These are phyloP conservation scores for Paragorgia papillata DNA, from an alignment of 92 coral and sea anemone genomes.

Conservation along the genomic window DNA sequence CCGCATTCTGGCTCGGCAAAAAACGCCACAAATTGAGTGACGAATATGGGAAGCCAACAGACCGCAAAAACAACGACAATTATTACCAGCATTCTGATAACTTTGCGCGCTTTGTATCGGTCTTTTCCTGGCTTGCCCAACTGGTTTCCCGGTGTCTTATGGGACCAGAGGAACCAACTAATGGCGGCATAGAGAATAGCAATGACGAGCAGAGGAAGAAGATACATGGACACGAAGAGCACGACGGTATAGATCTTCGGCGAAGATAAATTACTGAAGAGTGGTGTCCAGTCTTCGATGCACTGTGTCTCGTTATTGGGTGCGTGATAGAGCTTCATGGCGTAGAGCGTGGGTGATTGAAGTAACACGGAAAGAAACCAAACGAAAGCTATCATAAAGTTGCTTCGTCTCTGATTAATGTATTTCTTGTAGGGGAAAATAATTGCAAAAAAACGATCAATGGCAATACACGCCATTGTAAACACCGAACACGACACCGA, in stretches of 20 bases:
- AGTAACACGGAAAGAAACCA: slow-evolving; percentile 68
- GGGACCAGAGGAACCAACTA: slow-evolving; percentile 54
- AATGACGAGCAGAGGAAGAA: slow-evolving; percentile 64
- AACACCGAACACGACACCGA: slow-evolving; percentile 74
- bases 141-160: slow-evolving; percentile 67
- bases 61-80: slow-evolving; percentile 46
- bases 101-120: slow-evolving; percentile 20
- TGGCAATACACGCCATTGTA: slow-evolving; percentile 69
- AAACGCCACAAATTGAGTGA: slow-evolving; percentile 22
- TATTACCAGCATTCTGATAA: slow-evolving; percentile 39
- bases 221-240: slow-evolving; percentile 65
- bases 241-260: slow-evolving; percentile 65
- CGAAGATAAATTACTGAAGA: slow-evolving; percentile 57
- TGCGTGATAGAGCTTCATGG: slow-evolving; percentile 54
- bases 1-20: slow-evolving; percentile 30
- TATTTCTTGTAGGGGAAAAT: slow-evolving; percentile 64
- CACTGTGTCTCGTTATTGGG: slow-evolving; percentile 39
- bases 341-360: slow-evolving; percentile 83
- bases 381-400: slow-evolving; percentile 57
- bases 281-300: slow-evolving; percentile 69
- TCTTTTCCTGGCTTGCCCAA: slow-evolving; percentile 13
- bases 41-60: slow-evolving; percentile 38
- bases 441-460: slow-evolving; percentile 72
- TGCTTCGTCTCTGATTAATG: slow-evolving; percentile 53
- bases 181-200: slow-evolving; percentile 65